Percentiles rank a stretch among this genome's conserved stretches.
Conservation (phyloP, 1,140 invertebrate genomes). For the Macrostomum lignano region DNA sequence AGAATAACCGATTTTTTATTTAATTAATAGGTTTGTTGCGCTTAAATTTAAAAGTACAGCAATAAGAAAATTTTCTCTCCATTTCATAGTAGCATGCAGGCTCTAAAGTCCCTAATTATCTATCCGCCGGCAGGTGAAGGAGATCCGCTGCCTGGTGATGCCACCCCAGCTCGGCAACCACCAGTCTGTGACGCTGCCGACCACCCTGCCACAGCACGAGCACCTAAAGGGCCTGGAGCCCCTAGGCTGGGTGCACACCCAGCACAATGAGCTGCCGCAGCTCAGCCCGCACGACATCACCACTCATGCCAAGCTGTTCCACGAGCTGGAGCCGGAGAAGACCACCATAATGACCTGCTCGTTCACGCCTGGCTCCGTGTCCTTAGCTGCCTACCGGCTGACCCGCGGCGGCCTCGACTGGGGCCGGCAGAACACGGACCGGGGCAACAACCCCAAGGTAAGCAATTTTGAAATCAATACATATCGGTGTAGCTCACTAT, state of each 20-base stretch:
- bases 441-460: slow-evolving; percentile 99
- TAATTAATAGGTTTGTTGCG: too few relatives aligned
- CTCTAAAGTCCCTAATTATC: too few relatives aligned
- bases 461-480: too few relatives aligned
- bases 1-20: too few relatives aligned
- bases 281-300: slow-evolving; percentile 89
- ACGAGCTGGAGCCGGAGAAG: slow-evolving; percentile 98
- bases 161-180: slow-evolving; percentile 96
- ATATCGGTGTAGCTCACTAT: too few relatives aligned
- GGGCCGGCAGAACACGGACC: slow-evolving; percentile 87
- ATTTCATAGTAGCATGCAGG: too few relatives aligned
- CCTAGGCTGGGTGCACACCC: slow-evolving; percentile 88
- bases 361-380: slow-evolving; percentile 67
- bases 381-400: slow-evolving; percentile 81
- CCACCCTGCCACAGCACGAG: slow-evolving; percentile 59
- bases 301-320: slow-evolving; percentile 78
- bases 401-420: slow-evolving; percentile 95
- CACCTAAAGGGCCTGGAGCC: slow-evolving; percentile 38
- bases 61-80: too few relatives aligned
- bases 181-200: slow-evolving; percentile 78
- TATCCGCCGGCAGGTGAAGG: too few relatives aligned
- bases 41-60: too few relatives aligned
- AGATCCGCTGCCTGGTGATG: slow-evolving; percentile 86
- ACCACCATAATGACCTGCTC: slow-evolving; percentile 91
- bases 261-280: slow-evolving; percentile 92